Evolutionary conservation across 2,888 invertebrate species (phyloP), one percentile per base, ranked within the genome.

Genomic region (Polyploca ridens): DNA sequence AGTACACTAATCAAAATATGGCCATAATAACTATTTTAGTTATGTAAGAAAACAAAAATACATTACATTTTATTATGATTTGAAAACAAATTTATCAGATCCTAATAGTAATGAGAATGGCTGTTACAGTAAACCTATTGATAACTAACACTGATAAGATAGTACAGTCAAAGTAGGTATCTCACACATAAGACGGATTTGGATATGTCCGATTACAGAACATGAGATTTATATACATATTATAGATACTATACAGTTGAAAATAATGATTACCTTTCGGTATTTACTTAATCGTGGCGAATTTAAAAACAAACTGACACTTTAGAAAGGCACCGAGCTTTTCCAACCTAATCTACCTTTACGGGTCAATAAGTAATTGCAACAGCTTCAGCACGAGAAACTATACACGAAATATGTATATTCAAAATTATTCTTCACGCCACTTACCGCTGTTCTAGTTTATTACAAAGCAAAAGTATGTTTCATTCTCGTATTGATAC

Each of bases 401-500:
- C 71, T 72, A 68, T 78, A 67, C 72, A 78, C 62, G 63, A 76
- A 63, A 69, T 73, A 69, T 69, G 71, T 73, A 72, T 74, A 74
- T 77, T 81, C 67, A 65, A 68, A 75, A 72, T 74, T 74, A 72
- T 76, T 81, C 78, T 75, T 70, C 70, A 79, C 66, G 74, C 70
- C 67, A 89, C 93, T 90, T 90, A 93, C 93, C 89, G 85, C 84
- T 89, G 81, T 85, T 85, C 82, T 82, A 86, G 80, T 83, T 86
- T 83, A 86, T 76, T 89, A 87, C 79, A 87, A 87, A 81, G 84
- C 84, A 79, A 84, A 90, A 89, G 88, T 91, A 88, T 91, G 91
- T 90, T 91, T 91, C 90, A 90, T 93, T 88, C 87, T 91, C 78
- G 83, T 90, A 82, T 89, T 92, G 81, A 87, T 87, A 83, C 85